Evolutionary conservation across 2,113 vertebrate species (phyloP).

Genomic region (Brachyhypopomus gauderio): DNA sequence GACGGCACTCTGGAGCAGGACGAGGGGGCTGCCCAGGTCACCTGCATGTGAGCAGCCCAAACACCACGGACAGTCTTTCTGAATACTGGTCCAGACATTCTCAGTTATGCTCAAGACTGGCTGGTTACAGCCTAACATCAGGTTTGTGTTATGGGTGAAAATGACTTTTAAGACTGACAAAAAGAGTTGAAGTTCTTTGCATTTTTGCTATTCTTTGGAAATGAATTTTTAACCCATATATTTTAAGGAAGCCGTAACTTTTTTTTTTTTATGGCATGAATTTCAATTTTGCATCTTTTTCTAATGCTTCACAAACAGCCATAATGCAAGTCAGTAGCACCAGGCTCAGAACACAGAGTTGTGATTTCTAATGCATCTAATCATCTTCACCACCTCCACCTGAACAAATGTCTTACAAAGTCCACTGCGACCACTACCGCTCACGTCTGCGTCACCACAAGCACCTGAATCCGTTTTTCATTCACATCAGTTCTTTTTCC

Average conservation of each 20-base stretch:
- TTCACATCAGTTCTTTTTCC: neutral
- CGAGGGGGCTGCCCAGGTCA: constrained; percentile 92
- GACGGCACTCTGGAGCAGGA: constrained; percentile 91
- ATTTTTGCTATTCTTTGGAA: neutral
- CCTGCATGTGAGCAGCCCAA: constrained; percentile 82
- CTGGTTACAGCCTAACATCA: neutral
- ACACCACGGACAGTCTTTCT: neutral
- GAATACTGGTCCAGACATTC: neutral
- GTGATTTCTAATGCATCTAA: no score
- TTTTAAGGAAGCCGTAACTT: constrained; percentile 35
- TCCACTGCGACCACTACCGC: no score
- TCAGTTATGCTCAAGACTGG: neutral
- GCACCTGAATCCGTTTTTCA: neutral
- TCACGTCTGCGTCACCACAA: neutral
- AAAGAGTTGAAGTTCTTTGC: neutral
- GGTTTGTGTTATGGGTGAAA: neutral
- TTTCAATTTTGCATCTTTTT: constrained; percentile 15
- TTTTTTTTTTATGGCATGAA: neutral
- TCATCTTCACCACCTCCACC: neutral
- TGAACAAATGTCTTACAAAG: neutral
- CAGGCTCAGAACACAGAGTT: neutral
- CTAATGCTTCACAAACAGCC: neutral
- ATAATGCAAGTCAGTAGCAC: no score
- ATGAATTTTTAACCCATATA: constrained; percentile 2
- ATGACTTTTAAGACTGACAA: neutral